These are phyloP conservation scores for Sinocyclocheilus anophthalmus DNA, from an alignment of 2,113 vertebrate species.

Conservation along the genomic window DNA sequence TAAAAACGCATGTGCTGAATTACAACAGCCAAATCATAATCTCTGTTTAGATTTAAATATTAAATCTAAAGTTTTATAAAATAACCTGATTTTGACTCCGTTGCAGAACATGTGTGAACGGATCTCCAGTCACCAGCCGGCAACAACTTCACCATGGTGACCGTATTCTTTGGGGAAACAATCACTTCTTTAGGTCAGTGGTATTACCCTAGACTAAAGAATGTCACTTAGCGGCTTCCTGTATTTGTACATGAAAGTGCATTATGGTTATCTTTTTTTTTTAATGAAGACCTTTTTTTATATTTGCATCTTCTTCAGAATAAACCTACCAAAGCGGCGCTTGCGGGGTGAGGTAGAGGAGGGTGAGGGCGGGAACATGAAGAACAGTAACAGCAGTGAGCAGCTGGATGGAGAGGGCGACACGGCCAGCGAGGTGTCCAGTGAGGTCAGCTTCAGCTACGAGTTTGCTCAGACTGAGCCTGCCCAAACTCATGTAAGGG, in stretches of 20 bases:
- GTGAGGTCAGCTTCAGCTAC: constrained; percentile 88
- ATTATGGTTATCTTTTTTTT: neutral
- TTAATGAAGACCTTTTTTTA: neutral
- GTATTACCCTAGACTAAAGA: neutral
- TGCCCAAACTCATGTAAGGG: too few species aligned
- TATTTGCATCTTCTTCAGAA: constrained; percentile 67
- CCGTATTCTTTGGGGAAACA: constrained; percentile 96
- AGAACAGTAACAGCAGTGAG: constrained; percentile 78
- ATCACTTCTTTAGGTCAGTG: constrained; percentile 93
- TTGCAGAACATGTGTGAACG: constrained; percentile 89
- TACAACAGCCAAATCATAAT: neutral
- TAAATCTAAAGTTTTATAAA: neutral
- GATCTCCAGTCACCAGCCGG: constrained; percentile 78
- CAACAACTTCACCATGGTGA: constrained; percentile 90
- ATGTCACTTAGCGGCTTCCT: neutral
- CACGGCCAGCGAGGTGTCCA: constrained; percentile 86
- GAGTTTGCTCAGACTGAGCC: constrained; percentile 95
- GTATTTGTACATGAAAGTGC: neutral
- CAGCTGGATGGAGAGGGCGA: constrained; percentile 86
- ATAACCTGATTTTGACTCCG: neutral
- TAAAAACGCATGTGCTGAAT: too few species aligned
- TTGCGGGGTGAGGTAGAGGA: constrained; percentile 79
- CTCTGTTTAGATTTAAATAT: neutral
- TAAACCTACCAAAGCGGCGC: constrained; percentile 88
- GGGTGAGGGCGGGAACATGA: constrained; percentile 73